Evolutionary conservation across 2,888 invertebrate species (phyloP), one percentile per base, ranked within the genome.

Genomic region (Osedax frankpressi): DNA sequence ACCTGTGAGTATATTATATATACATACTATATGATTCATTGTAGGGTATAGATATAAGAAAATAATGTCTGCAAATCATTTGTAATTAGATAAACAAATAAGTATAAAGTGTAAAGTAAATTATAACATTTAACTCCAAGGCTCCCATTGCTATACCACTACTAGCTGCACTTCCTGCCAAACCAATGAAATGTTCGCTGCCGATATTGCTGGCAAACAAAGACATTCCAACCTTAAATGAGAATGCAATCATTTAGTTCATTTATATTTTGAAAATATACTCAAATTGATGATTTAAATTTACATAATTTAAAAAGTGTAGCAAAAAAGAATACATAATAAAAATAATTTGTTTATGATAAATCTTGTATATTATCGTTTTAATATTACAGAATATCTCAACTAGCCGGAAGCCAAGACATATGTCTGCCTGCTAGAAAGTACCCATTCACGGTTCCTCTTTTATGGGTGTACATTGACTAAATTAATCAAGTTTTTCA

Each of bases 401-500:
- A n/a, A 78, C 82, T 81, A 77, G 85, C 86, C 24, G 86, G 86
- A 28, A 86, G 78, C 84, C 85, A 87, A 67, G 82, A 81, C 85
- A 87, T 86, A 71, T 81, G 83, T 62, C 86, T 77, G 11, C 86
- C 85, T 1, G 86, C 86, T 75, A 87, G 78, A 76, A 87, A 87
- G 75, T 86, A 87, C 11, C 86, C 86, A 70, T 78, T 80, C 29
- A 82, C 80, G 14, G 81, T 81, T 0, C 81, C 81, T 65, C 83
- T 73, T 73, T 81, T 82, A 0, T 83, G 80, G 60, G 79, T 76
- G 73, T 79, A 81, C 78, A 82, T 79, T 14, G 82, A 81, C 83
- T 83, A 75, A 24, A 79, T 79, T 69, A 67, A 29, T 69, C n/a
- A 74, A 63, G 24, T 69, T n/a, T n/a, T n/a, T n/a, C n/a, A n/a